Base-by-base conservation (phyloP, 2,888 invertebrate genomes). In the Graphium colonna region DNA sequence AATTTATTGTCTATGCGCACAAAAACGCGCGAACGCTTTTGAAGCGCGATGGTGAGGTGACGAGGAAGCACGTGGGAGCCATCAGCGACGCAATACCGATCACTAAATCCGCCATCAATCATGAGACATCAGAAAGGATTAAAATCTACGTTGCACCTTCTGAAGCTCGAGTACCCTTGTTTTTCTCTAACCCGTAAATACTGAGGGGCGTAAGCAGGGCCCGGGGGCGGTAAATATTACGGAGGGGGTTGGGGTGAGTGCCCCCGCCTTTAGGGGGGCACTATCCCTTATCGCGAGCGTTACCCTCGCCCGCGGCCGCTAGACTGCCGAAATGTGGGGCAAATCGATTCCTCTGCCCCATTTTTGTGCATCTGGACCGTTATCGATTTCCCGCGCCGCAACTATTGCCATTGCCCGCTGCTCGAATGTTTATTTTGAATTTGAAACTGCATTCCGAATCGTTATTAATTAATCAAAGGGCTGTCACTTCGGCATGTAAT, bases 81-180 rank as follows among this genome's bases (percentile, higher is more conserved):
- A 87, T 87, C 87, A 88, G 82, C 82, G 81, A 79, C 78, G 82
- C 79, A 80, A 75, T 76, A 69, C 73, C 82, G 82, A 86, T 82
- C 85, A 75, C 83, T 70, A 82, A 88, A 88, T 88, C 87, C 86
- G 81, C 79, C 89, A 89, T 89, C 89, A 87, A 89, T 89, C 89
- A 89, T 66, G 82, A 88, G 86, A 86, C 88, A 87, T 89, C 88
- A 85, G 82, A 87, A 89, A 87, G 89, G 89, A 89, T 89, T 89
- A 89, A 87, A 88, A 89, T 89, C 86, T 84, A 87, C 88, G 88
- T 87, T 89, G 89, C 89, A 89, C 89, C 89, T 89, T 87, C 86
- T 77, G 78, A 82, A 82, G 84, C 84, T 85, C 80, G 84, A 87
- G 87, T 88, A 86, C 89, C 89, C 89, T 88, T 89, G 89, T 89